phyloP scores from a whole-genome alignment of 1,140 invertebrate species.

The Aphelinus certus region DNA sequence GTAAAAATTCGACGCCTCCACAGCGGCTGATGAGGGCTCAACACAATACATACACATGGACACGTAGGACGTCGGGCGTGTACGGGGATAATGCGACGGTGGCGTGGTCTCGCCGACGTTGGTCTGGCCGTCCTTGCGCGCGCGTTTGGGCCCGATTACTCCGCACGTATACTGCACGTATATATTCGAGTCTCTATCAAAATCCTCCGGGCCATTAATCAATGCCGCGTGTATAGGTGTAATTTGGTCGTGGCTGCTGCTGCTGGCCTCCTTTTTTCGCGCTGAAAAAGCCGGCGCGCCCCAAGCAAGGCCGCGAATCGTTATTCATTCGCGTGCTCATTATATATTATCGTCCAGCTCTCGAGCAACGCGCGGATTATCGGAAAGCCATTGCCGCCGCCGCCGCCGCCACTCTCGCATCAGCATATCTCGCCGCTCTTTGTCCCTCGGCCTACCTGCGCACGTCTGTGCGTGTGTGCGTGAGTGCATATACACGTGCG shows the following conservation, averaged over 20 bases:
- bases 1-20: no score
- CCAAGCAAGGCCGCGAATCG: constrained; percentile 32
- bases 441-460: neutral
- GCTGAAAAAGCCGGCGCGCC: neutral
- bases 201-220: constrained; percentile 56
- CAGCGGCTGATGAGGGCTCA: no score
- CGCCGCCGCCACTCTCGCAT: neutral
- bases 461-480: no score
- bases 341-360: constrained; percentile 23
- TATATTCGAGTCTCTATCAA: constrained; percentile 48
- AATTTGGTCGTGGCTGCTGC: constrained; percentile 46
- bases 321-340: constrained; percentile 45
- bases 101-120: neutral
- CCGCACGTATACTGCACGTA: no score
- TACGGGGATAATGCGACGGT: constrained; percentile 23
- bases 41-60: neutral
- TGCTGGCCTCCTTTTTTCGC: constrained; percentile 43
- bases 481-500: no score
- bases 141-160: no score
- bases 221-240: constrained; percentile 57
- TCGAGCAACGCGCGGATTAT: neutral
- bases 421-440: neutral
- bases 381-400: constrained; percentile 22
- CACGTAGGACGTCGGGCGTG: neutral
- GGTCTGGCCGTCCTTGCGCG: no score